Percentiles rank a stretch among this genome's conserved stretches.
Evolutionary conservation across 1,140 invertebrate genomes (phyloP).

Genomic region (Helicoverpa armigera): DNA sequence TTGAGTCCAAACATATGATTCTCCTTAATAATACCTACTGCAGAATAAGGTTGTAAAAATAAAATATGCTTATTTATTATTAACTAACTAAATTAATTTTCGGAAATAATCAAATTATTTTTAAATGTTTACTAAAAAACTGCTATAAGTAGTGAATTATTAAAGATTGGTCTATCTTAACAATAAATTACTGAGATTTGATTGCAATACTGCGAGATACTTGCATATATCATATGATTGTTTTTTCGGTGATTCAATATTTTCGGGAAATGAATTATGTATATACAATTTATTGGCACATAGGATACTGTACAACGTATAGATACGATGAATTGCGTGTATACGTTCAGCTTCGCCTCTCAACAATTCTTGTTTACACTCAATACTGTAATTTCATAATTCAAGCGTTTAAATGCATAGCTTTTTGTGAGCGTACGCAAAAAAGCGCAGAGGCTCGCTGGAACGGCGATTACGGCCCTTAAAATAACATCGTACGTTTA

Average conservation of each 20-base stretch:
- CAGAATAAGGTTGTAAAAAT: no score
- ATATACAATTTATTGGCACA: conserved; percentile 20
- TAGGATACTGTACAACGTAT: conserved; percentile 3
- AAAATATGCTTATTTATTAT: no score
- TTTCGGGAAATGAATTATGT: conserved; percentile 9
- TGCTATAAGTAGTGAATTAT: no score
- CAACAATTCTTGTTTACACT: conserved; percentile 73
- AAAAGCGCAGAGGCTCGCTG: conserved; percentile 79
- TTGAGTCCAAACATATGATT: no score
- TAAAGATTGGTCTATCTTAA: no score
- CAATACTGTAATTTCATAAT: conserved; percentile 86
- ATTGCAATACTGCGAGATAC: no score
- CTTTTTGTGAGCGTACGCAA: conserved; percentile 82
- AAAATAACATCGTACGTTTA: conserved; percentile 87
- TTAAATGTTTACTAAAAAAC: no score
- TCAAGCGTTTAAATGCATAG: conserved; percentile 86
- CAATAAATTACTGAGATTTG: no score
- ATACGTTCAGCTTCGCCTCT: conserved; percentile 14
- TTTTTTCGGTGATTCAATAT: neutral
- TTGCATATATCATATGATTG: no score
- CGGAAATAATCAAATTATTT: no score
- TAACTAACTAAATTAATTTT: no score
- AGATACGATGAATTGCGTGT: conserved; percentile 19
- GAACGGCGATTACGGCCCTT: conserved; percentile 82
- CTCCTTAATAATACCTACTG: no score